phyloP scores from a whole-genome alignment of 1,140 invertebrate species.

The Apis laboriosa region DNA sequence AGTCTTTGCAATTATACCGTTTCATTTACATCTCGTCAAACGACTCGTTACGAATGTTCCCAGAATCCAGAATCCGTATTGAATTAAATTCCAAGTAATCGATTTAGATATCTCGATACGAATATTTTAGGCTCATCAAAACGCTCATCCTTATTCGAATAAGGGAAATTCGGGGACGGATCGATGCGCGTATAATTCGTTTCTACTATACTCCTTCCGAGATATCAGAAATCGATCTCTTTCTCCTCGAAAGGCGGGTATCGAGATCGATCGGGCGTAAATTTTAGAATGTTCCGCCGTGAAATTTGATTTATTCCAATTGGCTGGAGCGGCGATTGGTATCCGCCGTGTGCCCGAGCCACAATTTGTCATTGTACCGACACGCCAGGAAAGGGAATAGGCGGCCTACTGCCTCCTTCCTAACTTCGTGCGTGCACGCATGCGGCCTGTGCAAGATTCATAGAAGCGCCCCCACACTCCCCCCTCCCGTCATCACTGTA shows the following conservation, averaged over 20 bases:
- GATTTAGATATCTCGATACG: too few species aligned
- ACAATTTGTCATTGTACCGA: slow-evolving; percentile 41
- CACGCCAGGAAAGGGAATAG: not conserved
- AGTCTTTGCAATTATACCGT: too few species aligned
- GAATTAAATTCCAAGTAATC: too few species aligned
- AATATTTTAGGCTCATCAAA: too few species aligned
- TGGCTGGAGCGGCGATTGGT: not conserved
- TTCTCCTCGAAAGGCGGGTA: not conserved
- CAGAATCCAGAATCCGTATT: too few species aligned
- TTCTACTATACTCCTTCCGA: not conserved
- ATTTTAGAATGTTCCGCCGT: not conserved
- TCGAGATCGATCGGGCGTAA: not conserved
- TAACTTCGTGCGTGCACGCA: slow-evolving; percentile 31
- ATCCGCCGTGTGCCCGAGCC: not conserved
- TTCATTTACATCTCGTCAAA: too few species aligned
- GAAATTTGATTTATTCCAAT: slow-evolving; percentile 31
- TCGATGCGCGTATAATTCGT: not conserved
- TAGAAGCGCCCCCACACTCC: slow-evolving; percentile 9
- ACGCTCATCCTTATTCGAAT: too few species aligned
- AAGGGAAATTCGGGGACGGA: not conserved
- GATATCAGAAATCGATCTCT: not conserved
- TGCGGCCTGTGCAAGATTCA: slow-evolving; percentile 35
- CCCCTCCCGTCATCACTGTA: slow-evolving; percentile 8
- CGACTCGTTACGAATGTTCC: too few species aligned
- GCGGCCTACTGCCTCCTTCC: not conserved